Percentiles rank a stretch among this genome's conserved stretches.
phyloP scores from a whole-genome alignment of 2,888 invertebrate species.

The Desoria tigrina region DNA sequence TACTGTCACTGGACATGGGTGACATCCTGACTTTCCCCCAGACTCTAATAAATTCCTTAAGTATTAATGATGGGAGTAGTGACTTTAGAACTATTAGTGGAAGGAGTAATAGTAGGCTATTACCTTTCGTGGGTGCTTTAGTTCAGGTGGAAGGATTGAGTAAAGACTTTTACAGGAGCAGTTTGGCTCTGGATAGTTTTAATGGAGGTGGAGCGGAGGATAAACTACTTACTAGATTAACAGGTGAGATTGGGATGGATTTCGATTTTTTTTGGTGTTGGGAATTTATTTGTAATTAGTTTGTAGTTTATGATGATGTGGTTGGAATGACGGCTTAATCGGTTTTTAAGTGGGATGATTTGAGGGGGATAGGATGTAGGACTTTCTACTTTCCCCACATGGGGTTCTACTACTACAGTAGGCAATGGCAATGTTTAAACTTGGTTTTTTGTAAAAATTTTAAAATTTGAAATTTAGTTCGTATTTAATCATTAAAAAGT shows the following conservation, averaged over 20 bases:
- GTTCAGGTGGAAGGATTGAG: background rate
- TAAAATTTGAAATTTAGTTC: too few species aligned
- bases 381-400: too few species aligned
- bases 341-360: too few species aligned
- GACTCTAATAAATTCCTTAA: background rate
- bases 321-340: too few species aligned
- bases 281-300: too few species aligned
- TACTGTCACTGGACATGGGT: slow-evolving; percentile 13
- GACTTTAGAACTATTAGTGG: slow-evolving; percentile 5
- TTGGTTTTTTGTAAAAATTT: too few species aligned
- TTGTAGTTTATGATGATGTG: too few species aligned
- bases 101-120: background rate
- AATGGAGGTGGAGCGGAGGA: background rate
- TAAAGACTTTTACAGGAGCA: background rate
- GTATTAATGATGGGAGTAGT: background rate
- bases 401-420: too few species aligned
- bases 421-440: too few species aligned
- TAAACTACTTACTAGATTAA: slow-evolving; percentile 1
- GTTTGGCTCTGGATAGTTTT: background rate
- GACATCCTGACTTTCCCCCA: slow-evolving; percentile 13
- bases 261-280: too few species aligned
- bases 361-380: too few species aligned
- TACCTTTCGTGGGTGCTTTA: slow-evolving; percentile 13
- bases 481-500: too few species aligned
- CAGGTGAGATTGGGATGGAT: background rate